These are phyloP conservation scores for Tenthredo livida DNA, from an alignment of 2,888 invertebrate genomes.

Conservation along the genomic window DNA sequence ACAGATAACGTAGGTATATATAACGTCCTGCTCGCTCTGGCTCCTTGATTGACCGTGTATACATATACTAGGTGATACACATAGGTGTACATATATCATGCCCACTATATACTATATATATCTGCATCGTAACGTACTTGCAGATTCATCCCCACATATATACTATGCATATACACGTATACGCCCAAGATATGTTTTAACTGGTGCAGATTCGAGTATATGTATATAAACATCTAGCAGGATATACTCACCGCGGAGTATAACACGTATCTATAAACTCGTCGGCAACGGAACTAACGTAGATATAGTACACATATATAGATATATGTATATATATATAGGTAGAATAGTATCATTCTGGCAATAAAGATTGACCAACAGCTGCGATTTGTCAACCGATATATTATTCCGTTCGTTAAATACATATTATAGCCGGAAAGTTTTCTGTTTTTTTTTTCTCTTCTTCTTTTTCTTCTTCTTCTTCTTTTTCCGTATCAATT, in stretches of 20 bases:
- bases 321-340: neutral
- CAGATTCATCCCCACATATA: neutral
- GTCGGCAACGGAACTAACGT: neutral
- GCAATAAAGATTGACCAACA: neutral
- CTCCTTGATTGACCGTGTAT: neutral
- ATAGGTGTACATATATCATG: neutral
- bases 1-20: neutral
- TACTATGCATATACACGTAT: neutral
- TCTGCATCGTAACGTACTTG: neutral
- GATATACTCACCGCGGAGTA: neutral
- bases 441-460: neutral
- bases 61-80: neutral
- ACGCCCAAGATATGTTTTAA: neutral
- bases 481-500: neutral
- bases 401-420: neutral
- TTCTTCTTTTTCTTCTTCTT: too few relatives aligned
- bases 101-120: neutral
- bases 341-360: neutral
- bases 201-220: slow-evolving; percentile 9
- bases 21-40: slow-evolving; percentile 1
- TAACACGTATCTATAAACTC: neutral
- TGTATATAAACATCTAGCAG: neutral
- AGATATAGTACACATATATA: neutral
- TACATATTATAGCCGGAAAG: neutral
- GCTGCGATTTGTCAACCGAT: neutral